Evolutionary conservation across 2,888 invertebrate species (phyloP).

Genomic region (Meloe dianella): DNA sequence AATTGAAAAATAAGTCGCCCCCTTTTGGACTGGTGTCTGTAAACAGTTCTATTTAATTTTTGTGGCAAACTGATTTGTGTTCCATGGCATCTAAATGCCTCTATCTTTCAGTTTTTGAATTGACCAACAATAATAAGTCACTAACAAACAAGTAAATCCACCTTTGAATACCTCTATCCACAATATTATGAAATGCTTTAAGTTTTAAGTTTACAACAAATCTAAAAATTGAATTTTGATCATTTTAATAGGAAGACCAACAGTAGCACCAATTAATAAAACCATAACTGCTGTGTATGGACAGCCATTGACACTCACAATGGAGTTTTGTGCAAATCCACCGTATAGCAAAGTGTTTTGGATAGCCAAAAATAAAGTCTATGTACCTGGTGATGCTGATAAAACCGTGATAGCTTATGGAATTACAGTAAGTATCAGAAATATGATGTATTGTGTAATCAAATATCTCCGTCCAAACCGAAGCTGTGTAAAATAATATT

Average conservation of each 20-base stretch:
- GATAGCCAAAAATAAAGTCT: constrained; percentile 65
- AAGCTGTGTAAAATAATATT: no score
- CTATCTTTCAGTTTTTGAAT: no score
- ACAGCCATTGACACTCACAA: constrained; percentile 70
- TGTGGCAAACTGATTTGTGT: no score
- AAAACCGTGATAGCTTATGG: constrained; percentile 62
- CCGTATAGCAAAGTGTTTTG: constrained; percentile 68
- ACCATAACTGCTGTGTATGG: constrained; percentile 74
- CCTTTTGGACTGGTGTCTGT: no score
- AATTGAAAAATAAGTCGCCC: neutral
- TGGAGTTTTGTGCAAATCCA: constrained; percentile 81
- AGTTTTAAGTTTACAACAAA: no score
- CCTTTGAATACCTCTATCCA: no score
- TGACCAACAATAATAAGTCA: no score
- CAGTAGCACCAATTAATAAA: constrained; percentile 69
- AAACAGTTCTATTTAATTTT: no score
- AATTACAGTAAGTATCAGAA: constrained; percentile 59
- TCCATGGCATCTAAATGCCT: no score
- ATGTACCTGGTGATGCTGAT: constrained; percentile 63
- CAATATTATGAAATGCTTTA: no score
- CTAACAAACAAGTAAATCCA: no score
- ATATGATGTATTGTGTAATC: neutral
- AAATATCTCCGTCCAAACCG: no score
- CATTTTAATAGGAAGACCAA: constrained; percentile 67
- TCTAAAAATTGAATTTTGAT: neutral